Percentiles rank a stretch among this genome's conserved stretches.
Conservation (phyloP, 35 echinoderm and acorn worm species). For the Apostichopus californicus region DNA sequence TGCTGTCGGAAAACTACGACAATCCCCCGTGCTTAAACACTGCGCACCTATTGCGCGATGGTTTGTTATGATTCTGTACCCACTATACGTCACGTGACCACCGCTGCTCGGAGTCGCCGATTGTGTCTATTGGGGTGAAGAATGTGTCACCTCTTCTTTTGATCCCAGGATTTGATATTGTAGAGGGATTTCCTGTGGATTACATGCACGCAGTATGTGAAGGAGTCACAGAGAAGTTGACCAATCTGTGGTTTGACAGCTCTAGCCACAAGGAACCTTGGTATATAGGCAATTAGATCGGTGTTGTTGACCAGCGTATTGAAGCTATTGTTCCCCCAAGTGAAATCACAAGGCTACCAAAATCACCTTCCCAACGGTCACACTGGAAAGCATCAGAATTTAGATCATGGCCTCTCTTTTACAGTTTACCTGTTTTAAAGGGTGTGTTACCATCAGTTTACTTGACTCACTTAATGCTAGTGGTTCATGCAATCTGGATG, state of each 20-base stretch:
- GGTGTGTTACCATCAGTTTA: slow-evolving; percentile 22
- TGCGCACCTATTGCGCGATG: too few relatives aligned
- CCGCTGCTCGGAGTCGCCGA: too few relatives aligned
- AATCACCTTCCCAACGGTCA: slow-evolving; percentile 4
- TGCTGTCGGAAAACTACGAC: too few relatives aligned
- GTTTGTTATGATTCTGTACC: too few relatives aligned
- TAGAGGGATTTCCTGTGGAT: not conserved
- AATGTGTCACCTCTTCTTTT: not conserved
- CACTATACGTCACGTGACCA: too few relatives aligned
- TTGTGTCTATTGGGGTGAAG: slow-evolving; percentile 14
- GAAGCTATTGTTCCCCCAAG: not conserved
- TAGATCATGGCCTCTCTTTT: slow-evolving; percentile 50
- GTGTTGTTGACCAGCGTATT: not conserved
- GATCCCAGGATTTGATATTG: slow-evolving; percentile 20
- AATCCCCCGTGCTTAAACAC: too few relatives aligned
- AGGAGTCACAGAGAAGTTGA: slow-evolving; percentile 22
- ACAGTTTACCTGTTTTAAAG: slow-evolving; percentile 34
- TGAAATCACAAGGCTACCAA: slow-evolving; percentile 19
- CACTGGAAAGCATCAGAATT: slow-evolving; percentile 54
- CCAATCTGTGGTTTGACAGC: slow-evolving; percentile 7
- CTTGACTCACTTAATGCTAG: not conserved
- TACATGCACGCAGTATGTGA: slow-evolving; percentile 39
- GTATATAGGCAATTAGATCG: not conserved
- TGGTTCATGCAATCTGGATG: slow-evolving; percentile 33
- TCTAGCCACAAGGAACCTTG: slow-evolving; percentile 18